Evolutionary conservation across 1,140 invertebrate species (phyloP), one percentile per base, ranked within the genome.

Genomic region (Hycleus phaleratus): DNA sequence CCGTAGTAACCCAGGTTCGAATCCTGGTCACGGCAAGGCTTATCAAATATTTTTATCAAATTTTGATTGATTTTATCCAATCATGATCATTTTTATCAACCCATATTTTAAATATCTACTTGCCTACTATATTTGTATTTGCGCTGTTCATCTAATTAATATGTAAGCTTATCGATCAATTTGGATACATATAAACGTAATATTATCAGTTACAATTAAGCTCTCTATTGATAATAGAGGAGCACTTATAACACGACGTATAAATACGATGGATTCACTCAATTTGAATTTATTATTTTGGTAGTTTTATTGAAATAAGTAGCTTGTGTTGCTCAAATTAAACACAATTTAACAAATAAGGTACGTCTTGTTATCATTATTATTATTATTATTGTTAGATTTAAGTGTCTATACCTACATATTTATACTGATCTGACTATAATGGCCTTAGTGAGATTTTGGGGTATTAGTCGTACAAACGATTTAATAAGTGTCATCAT

Each of bases 1-100:
- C 69, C 69, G 69, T 71, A 68, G 69, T 71, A 71, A 71, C 67
- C 69, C 69, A 71, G 69, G 67, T 71, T 71, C 69, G 69, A 71
- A 71, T 71, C 69, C 69, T 71, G 69, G 69, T 71, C 69, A 71
- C 69, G 67, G 69, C 68, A 68, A 63, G 43, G 7, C 4, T 4
- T 32, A 7, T 32, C 32, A 48, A 7, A 32, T 9, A 48, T 48
- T 48, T 48, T 26, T 26, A 25, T n/a, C 9, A 48, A 48, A n/a
- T 32, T 46, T 25, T 45, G 1, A 18, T 18, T 18, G 18, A 18
- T 18, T 18, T 18, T 18, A 18, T 18, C 2, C 1, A 18, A 18
- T 18, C 2, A 1, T 18, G 0, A 18, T 18, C 0, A 18, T 2
- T 18, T 18, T 32, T 32, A 32, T 32, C 32, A 32, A 32, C 7